Conservation (phyloP, 2,888 invertebrate species). For the Tubulanus polymorphus region DNA sequence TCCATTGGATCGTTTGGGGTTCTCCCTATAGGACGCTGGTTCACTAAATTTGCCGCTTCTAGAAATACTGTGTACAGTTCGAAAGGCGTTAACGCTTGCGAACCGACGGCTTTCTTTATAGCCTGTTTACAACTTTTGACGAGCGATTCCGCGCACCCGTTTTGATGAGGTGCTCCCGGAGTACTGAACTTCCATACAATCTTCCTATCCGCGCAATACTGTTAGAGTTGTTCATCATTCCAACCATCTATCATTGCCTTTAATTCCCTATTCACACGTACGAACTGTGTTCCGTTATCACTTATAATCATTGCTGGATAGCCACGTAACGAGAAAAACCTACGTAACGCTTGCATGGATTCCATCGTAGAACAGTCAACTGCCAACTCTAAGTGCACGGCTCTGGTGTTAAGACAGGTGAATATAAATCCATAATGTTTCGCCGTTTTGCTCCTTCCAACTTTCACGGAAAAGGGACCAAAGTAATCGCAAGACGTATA, state of each 20-base stretch:
- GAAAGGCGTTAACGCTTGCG: not conserved
- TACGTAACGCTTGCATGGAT: not conserved
- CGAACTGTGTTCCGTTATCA: not conserved
- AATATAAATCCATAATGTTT: not conserved
- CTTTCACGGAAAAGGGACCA: not conserved
- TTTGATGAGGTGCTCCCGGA: not conserved
- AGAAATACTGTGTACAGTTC: not conserved
- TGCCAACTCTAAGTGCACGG: not conserved
- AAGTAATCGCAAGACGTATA: not conserved
- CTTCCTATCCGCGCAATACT: not conserved
- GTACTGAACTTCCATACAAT: not conserved
- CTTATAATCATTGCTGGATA: not conserved
- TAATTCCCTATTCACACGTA: too few relatives aligned
- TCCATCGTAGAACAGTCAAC: not conserved
- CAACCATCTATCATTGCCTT: too few relatives aligned
- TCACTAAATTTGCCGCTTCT: not conserved
- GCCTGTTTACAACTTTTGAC: not conserved
- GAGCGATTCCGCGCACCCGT: not conserved
- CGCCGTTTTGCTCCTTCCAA: not conserved
- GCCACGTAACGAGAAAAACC: not conserved
- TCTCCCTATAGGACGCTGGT: not conserved
- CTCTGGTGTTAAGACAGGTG: not conserved
- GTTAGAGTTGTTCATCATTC: not conserved
- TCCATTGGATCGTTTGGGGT: slow-evolving; percentile 8
- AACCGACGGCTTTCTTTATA: not conserved